These are phyloP conservation scores for Drosophila takahashii DNA, from an alignment of 1,140 invertebrate species.

Conservation along the genomic window DNA sequence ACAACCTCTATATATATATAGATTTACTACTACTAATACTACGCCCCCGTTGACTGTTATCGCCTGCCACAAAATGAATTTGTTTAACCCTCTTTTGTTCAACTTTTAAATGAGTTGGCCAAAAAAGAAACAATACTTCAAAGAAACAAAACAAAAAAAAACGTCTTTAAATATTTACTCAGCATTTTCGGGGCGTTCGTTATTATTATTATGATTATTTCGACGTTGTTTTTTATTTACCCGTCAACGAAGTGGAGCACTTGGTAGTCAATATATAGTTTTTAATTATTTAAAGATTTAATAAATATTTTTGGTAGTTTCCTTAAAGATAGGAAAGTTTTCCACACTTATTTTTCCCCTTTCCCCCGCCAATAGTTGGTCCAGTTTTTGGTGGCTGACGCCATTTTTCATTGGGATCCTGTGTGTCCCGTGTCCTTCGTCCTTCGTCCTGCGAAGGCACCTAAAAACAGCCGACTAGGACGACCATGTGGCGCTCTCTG, in stretches of 20 bases:
- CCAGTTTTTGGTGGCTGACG: constrained; percentile 62
- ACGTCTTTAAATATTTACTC: constrained; percentile 76
- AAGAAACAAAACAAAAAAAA: too few relatives aligned
- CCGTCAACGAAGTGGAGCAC: constrained; percentile 69
- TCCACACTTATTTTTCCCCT: neutral
- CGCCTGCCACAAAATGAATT: constrained; percentile 61
- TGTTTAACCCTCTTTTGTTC: constrained; percentile 69
- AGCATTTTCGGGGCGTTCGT: constrained; percentile 65
- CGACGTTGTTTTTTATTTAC: constrained; percentile 49
- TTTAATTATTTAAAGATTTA: neutral
- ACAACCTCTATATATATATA: neutral
- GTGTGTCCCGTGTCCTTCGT: neutral
- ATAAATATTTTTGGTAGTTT: too few relatives aligned
- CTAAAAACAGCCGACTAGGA: constrained; percentile 69
- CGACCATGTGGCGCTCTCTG: constrained; percentile 63
- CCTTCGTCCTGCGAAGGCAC: constrained; percentile 41
- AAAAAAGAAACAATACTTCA: constrained; percentile 40
- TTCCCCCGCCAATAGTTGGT: constrained; percentile 7
- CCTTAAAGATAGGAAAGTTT: constrained; percentile 18
- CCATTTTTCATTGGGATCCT: constrained; percentile 69
- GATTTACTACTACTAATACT: constrained; percentile 2
- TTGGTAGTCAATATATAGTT: constrained; percentile 50
- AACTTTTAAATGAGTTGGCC: constrained; percentile 66
- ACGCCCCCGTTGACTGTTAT: constrained; percentile 59
- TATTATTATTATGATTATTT: constrained; percentile 33